Percentiles rank a stretch among this genome's conserved stretches.
Conservation (phyloP, 2,113 vertebrate species). For the Cervus canadensis region DNA sequence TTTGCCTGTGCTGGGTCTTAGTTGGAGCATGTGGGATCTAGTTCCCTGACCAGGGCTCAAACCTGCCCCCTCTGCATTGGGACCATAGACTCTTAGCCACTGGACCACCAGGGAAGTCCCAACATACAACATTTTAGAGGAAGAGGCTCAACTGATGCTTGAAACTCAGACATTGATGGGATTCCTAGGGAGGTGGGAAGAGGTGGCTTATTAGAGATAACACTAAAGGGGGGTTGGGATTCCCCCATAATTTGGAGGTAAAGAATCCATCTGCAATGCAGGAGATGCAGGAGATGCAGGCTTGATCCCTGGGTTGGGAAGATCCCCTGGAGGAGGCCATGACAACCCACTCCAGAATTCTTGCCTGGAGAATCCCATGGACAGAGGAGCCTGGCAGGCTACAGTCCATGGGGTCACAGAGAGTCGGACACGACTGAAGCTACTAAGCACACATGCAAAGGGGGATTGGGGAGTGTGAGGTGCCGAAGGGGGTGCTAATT, state of each 20-base stretch:
- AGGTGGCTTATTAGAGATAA: too few relatives aligned
- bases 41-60: neutral
- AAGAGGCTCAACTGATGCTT: neutral
- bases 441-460: neutral
- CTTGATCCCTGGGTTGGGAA: neutral
- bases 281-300: neutral
- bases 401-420: neutral
- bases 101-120: neutral
- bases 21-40: neutral
- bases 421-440: neutral
- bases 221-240: neutral
- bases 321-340: neutral
- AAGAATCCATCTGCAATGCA: neutral
- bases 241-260: neutral
- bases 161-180: neutral
- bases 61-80: neutral
- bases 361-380: neutral
- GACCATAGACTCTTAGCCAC: neutral
- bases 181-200: neutral
- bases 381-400: neutral
- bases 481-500: neutral
- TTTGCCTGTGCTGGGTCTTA: neutral
- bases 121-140: neutral
- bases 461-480: neutral
- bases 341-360: neutral